A percentile compares a stretch with the other conserved stretches of the same genome.
Conservation (phyloP, 2,113 vertebrate genomes). For the Channa maculata region DNA sequence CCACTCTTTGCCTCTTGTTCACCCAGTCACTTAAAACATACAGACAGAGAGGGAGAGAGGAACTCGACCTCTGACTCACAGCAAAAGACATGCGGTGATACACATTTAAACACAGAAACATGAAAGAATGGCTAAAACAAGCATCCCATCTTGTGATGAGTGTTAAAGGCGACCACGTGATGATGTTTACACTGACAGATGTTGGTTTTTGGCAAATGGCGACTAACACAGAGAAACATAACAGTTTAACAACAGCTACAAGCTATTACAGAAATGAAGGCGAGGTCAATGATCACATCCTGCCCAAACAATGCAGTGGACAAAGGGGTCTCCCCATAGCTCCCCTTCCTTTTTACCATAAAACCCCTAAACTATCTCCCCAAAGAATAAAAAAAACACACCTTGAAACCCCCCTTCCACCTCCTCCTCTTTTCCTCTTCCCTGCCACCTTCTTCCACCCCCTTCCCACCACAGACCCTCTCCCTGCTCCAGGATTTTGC, state of each 20-base stretch:
- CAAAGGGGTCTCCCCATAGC: slow-evolving; percentile 29
- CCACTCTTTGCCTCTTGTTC: slow-evolving; percentile 16
- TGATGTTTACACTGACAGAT: slow-evolving; percentile 65
- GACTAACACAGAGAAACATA: background rate
- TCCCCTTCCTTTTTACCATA: slow-evolving; percentile 59
- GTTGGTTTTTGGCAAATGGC: slow-evolving; percentile 64
- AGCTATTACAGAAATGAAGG: slow-evolving; percentile 26
- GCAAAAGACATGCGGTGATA: slow-evolving; percentile 28
- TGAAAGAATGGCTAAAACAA: slow-evolving; percentile 51
- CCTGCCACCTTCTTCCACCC: slow-evolving; percentile 45
- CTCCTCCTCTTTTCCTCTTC: slow-evolving; percentile 24
- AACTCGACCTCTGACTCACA: slow-evolving; percentile 48
- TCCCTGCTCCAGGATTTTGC: slow-evolving; percentile 81
- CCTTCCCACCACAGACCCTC: slow-evolving; percentile 69
- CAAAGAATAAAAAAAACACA: slow-evolving; percentile 50
- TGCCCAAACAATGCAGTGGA: slow-evolving; percentile 43
- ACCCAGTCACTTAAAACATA: slow-evolving; percentile 33
- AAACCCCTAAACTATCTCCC: slow-evolving; percentile 71
- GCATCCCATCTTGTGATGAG: slow-evolving; percentile 42
- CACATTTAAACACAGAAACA: slow-evolving; percentile 19
- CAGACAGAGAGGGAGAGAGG: slow-evolving; percentile 7
- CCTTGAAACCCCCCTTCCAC: slow-evolving; percentile 27
- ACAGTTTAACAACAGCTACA: slow-evolving; percentile 15
- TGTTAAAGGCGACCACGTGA: slow-evolving; percentile 56
- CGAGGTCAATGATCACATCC: slow-evolving; percentile 47